Percentiles rank a stretch among this genome's conserved stretches.
phyloP scores from a whole-genome alignment of 2,113 vertebrate species.

The Barnardius zonarius region DNA sequence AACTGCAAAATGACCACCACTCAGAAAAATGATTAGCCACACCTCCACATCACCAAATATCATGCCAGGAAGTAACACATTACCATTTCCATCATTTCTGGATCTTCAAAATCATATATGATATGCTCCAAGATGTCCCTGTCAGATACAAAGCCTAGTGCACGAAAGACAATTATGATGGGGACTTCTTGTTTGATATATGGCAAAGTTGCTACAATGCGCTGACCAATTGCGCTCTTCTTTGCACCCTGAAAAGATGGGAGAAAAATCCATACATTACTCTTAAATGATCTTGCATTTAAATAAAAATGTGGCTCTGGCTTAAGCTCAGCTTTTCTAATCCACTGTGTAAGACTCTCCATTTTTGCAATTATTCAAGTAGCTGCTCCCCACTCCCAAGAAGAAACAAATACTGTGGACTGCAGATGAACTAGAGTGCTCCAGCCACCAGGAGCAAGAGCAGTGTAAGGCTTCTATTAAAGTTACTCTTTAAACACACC shows the following conservation, averaged over 20 bases:
- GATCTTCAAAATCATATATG: constrained; percentile 98
- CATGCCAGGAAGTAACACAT: background rate
- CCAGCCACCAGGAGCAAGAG: background rate
- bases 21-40: background rate
- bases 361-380: background rate
- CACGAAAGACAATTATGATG: constrained; percentile 98
- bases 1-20: background rate
- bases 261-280: background rate
- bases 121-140: constrained; percentile 98
- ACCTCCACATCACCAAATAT: background rate
- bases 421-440: background rate
- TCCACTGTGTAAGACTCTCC: background rate
- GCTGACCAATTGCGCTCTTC: constrained; percentile 97
- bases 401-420: background rate
- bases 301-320: background rate
- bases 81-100: constrained; percentile 99
- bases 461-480: background rate
- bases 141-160: constrained; percentile 95
- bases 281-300: background rate
- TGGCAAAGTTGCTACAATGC: constrained; percentile 94
- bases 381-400: background rate
- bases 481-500: background rate
- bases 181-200: constrained; percentile 99
- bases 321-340: background rate
- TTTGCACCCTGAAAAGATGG: constrained; percentile 85